Evolutionary conservation across 2,113 vertebrate species (phyloP).

Genomic region (Formicarius rufipectus): DNA sequence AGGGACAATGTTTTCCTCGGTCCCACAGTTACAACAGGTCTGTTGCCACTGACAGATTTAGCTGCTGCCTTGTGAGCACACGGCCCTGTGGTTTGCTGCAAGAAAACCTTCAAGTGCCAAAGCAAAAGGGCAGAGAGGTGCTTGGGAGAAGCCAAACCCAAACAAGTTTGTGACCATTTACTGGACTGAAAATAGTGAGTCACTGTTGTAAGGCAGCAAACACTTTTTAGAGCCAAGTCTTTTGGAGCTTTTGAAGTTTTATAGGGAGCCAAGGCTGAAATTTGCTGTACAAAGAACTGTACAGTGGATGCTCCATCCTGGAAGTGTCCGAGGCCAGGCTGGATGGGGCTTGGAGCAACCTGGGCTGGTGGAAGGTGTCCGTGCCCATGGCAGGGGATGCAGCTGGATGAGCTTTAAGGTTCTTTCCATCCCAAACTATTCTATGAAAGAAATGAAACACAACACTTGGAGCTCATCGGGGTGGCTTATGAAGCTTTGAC

Average conservation of each 20-base stretch:
- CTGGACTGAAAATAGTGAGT: neutral
- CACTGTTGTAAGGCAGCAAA: neutral
- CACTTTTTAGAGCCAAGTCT: neutral
- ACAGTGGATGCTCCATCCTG: neutral
- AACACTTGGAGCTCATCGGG: neutral
- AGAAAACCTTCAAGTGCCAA: neutral
- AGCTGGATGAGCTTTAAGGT: neutral
- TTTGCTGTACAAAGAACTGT: neutral
- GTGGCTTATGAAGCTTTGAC: neutral
- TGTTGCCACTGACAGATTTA: neutral
- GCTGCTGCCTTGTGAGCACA: neutral
- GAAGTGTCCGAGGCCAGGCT: neutral
- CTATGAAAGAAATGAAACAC: neutral
- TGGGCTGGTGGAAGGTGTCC: neutral
- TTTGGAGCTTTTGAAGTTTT: neutral
- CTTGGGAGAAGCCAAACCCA: neutral
- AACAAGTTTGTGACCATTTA: neutral
- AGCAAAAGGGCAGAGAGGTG: neutral
- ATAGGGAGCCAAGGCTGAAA: neutral
- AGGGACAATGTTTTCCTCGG: neutral
- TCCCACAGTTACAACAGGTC: neutral
- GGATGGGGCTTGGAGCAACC: neutral
- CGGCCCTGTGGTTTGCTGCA: neutral
- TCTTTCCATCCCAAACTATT: neutral
- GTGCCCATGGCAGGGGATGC: neutral